A percentile compares a stretch with the other conserved stretches of the same genome.
phyloP scores from a whole-genome alignment of 1,140 invertebrate species.

The Drosophila auraria region DNA sequence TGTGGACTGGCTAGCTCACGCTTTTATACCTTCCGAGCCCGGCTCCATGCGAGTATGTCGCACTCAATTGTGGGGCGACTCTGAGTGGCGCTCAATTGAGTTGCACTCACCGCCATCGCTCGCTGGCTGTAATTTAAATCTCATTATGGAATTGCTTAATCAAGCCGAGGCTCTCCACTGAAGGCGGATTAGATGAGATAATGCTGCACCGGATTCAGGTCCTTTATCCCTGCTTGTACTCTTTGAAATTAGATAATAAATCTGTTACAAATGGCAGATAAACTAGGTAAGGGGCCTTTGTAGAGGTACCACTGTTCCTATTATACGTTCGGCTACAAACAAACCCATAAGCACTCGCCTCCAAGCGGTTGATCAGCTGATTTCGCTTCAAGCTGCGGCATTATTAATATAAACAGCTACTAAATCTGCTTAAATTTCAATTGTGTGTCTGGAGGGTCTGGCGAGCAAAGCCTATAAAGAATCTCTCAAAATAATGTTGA shows the following conservation, averaged over 20 bases:
- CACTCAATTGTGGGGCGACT: slow-evolving; percentile 51
- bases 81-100: slow-evolving; percentile 76
- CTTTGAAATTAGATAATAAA: neutral
- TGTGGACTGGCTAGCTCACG: slow-evolving; percentile 6
- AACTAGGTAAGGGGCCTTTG: too few relatives aligned
- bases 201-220: too few relatives aligned
- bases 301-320: slow-evolving; percentile 2
- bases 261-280: too few relatives aligned
- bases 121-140: slow-evolving; percentile 62
- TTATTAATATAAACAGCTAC: slow-evolving; percentile 35
- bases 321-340: neutral
- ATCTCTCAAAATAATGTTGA: slow-evolving; percentile 17
- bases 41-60: slow-evolving; percentile 31
- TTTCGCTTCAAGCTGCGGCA: slow-evolving; percentile 6
- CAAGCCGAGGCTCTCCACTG: slow-evolving; percentile 2
- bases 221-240: neutral
- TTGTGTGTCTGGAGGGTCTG: slow-evolving; percentile 18
- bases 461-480: slow-evolving; percentile 4
- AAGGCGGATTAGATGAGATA: neutral
- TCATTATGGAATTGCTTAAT: slow-evolving; percentile 57
- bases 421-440: slow-evolving; percentile 34
- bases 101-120: slow-evolving; percentile 27
- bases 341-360: neutral
- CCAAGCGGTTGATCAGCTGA: slow-evolving; percentile 20
- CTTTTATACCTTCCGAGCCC: slow-evolving; percentile 66